Conservation (phyloP, 2,113 vertebrate genomes). For the Pollachius pollachius region DNA sequence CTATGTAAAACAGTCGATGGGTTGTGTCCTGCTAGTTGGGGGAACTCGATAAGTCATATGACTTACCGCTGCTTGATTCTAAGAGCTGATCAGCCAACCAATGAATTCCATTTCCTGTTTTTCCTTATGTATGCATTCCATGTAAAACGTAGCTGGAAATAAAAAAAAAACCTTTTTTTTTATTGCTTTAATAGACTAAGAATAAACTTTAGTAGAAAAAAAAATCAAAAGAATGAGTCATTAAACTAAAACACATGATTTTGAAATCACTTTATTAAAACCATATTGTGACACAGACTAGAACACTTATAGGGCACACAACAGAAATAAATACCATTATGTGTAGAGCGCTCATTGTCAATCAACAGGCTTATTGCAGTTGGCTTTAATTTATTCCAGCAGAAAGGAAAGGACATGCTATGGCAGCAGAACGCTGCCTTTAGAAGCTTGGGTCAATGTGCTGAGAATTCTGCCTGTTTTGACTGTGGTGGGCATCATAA, state of each 20-base stretch:
- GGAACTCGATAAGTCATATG: too few relatives aligned
- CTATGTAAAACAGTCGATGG: too few relatives aligned
- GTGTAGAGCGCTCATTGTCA: constrained; percentile 72
- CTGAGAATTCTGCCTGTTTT: constrained; percentile 51
- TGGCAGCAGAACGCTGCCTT: constrained; percentile 63
- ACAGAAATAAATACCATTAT: constrained; percentile 78
- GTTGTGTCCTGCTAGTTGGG: too few relatives aligned
- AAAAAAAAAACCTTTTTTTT: background rate
- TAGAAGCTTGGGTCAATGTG: constrained; percentile 54
- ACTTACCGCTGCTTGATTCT: too few relatives aligned
- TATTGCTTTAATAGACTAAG: background rate
- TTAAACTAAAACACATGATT: constrained; percentile 25
- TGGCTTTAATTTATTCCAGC: constrained; percentile 69
- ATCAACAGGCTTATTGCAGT: constrained; percentile 73
- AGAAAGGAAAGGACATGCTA: constrained; percentile 70
- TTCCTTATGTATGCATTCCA: too few relatives aligned
- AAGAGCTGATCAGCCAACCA: too few relatives aligned
- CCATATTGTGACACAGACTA: constrained; percentile 74
- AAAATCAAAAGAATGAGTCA: background rate
- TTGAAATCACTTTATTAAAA: constrained; percentile 77
- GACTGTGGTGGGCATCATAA: constrained; percentile 49
- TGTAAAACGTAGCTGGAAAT: background rate
- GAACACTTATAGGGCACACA: constrained; percentile 73
- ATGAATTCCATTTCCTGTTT: too few relatives aligned
- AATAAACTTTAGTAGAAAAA: background rate